Evolutionary conservation across 2,113 vertebrate genomes (phyloP).

Genomic region (Capreolus pygargus): DNA sequence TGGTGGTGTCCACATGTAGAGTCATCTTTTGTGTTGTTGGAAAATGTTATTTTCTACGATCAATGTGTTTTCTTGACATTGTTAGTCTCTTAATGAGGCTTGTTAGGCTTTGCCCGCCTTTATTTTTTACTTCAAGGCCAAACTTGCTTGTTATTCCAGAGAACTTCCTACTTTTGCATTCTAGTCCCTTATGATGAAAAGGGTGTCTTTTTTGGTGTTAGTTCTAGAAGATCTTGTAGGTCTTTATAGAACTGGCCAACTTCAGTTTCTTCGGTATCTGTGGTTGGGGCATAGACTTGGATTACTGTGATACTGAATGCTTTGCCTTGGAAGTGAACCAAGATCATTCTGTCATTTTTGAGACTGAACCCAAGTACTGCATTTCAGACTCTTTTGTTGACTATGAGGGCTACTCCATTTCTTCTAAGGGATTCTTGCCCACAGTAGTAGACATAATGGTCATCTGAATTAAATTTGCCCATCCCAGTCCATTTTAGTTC

Average conservation of each 20-base stretch:
- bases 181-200: not conserved
- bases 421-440: not conserved
- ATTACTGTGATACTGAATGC: not conserved
- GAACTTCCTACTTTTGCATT: not conserved
- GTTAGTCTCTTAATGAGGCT: not conserved
- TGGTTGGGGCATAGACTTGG: not conserved
- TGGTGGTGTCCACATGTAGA: not conserved
- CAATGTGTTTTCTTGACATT: not conserved
- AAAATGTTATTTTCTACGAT: not conserved
- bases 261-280: not conserved
- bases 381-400: not conserved
- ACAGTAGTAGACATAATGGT: not conserved
- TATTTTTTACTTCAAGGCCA: not conserved
- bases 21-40: not conserved
- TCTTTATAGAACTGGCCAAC: not conserved
- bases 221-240: not conserved
- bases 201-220: not conserved
- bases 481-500: not conserved
- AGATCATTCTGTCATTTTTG: not conserved
- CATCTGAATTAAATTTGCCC: not conserved
- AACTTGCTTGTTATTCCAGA: not conserved
- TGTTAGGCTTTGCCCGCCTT: not conserved
- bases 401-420: not conserved
- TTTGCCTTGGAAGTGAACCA: not conserved
- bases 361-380: not conserved